These are phyloP conservation scores for Mimas tiliae DNA, from an alignment of 2,888 invertebrate genomes.

Conservation along the genomic window DNA sequence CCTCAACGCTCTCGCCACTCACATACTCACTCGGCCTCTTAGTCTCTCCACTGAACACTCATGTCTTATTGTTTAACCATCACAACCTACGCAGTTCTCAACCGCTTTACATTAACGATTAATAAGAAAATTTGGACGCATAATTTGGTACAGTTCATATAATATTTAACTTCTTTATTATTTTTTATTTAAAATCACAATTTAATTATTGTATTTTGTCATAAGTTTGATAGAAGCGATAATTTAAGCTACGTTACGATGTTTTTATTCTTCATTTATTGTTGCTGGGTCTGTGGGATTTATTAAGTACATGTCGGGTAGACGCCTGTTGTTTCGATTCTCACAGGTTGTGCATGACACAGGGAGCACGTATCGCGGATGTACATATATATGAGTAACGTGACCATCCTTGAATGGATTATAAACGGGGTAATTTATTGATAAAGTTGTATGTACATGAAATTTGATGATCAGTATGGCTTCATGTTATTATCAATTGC, in stretches of 20 bases:
- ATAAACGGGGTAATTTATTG: neutral
- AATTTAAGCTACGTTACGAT: slow-evolving; percentile 26
- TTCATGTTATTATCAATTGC: too few species aligned
- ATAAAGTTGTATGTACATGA: neutral
- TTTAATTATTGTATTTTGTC: slow-evolving; percentile 77
- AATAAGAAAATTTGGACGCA: slow-evolving; percentile 78
- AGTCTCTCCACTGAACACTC: slow-evolving; percentile 30
- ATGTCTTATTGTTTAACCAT: slow-evolving; percentile 38
- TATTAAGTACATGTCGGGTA: neutral
- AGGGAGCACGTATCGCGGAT: slow-evolving; percentile 14
- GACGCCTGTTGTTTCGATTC: slow-evolving; percentile 1
- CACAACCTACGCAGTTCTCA: slow-evolving; percentile 45
- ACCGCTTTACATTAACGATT: slow-evolving; percentile 52
- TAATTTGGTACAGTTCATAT: slow-evolving; percentile 70
- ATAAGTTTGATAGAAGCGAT: slow-evolving; percentile 53
- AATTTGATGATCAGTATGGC: too few species aligned
- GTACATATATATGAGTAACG: neutral
- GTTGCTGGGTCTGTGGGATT: slow-evolving; percentile 15
- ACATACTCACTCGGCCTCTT: slow-evolving; percentile 32
- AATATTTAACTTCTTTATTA: slow-evolving; percentile 42
- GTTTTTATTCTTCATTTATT: slow-evolving; percentile 14
- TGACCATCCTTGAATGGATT: neutral
- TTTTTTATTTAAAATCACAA: slow-evolving; percentile 65
- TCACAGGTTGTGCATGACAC: neutral
- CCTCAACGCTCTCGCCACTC: slow-evolving; percentile 35